phyloP scores from a whole-genome alignment of 92 coral and sea anemone genomes.

The Umimayanthus chanpuru region DNA sequence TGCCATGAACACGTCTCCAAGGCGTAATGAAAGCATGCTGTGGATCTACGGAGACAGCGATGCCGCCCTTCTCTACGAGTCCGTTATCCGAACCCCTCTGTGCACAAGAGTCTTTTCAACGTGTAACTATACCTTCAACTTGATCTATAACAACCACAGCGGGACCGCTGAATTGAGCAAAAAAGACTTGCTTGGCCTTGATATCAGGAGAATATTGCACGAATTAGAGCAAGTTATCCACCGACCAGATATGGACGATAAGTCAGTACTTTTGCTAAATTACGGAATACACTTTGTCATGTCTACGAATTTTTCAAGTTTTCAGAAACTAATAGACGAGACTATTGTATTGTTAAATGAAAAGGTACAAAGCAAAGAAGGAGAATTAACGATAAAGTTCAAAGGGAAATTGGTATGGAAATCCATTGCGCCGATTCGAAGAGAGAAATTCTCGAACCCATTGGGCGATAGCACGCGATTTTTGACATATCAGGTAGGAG shows the following conservation, averaged over 20 bases:
- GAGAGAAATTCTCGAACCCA: slow-evolving; percentile 55
- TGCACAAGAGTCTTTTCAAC: slow-evolving; percentile 34
- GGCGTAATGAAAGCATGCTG: slow-evolving; percentile 8
- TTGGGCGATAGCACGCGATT: slow-evolving; percentile 67
- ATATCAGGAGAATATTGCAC: slow-evolving; percentile 33
- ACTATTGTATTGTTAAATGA: slow-evolving; percentile 59
- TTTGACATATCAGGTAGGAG: slow-evolving; percentile 75
- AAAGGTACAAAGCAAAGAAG: slow-evolving; percentile 39
- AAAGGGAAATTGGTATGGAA: slow-evolving; percentile 86
- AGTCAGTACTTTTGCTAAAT: slow-evolving; percentile 78
- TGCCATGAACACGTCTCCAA: not conserved
- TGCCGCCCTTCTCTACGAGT: slow-evolving; percentile 28
- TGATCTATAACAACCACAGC: slow-evolving; percentile 33
- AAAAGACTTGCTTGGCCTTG: slow-evolving; percentile 32
- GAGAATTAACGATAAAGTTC: slow-evolving; percentile 43
- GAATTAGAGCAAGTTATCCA: slow-evolving; percentile 59
- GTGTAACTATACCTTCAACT: slow-evolving; percentile 43
- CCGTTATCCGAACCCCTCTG: slow-evolving; percentile 29
- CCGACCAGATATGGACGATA: slow-evolving; percentile 72
- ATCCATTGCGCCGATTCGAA: slow-evolving; percentile 67
- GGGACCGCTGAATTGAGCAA: slow-evolving; percentile 11
- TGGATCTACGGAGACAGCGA: slow-evolving; percentile 53
- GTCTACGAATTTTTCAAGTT: slow-evolving; percentile 75
- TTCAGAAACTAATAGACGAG: slow-evolving; percentile 63
- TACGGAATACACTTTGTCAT: slow-evolving; percentile 77